A percentile compares a stretch with the other conserved stretches of the same genome.
Evolutionary conservation across 1,140 invertebrate species (phyloP).

Genomic region (Galendromus occidentalis): DNA sequence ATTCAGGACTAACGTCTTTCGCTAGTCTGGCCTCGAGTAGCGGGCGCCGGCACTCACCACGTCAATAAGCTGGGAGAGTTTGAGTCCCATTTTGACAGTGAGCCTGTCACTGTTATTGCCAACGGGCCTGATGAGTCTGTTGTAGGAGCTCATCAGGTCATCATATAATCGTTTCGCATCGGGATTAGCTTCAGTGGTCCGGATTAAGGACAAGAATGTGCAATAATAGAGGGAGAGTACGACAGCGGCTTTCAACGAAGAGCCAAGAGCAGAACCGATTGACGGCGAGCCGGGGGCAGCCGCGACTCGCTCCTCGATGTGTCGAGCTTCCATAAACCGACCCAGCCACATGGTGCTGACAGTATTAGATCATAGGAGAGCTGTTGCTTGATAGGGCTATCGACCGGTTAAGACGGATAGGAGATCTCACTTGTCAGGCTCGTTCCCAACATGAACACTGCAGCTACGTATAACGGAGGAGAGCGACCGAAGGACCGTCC

Average conservation of each 20-base stretch:
- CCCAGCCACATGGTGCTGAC: too few species aligned
- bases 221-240: background rate
- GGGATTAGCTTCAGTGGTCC: conserved; percentile 41
- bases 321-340: too few species aligned
- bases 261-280: too few species aligned
- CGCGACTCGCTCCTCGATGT: too few species aligned
- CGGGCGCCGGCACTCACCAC: conserved; percentile 49
- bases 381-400: too few species aligned
- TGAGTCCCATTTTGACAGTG: conserved; percentile 84
- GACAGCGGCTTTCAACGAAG: background rate
- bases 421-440: too few species aligned
- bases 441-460: too few species aligned
- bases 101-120: conserved; percentile 86
- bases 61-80: conserved; percentile 90
- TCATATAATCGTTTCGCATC: conserved; percentile 84
- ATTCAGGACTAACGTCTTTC: background rate
- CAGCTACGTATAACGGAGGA: too few species aligned
- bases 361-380: too few species aligned
- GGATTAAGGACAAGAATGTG: background rate
- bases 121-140: conserved; percentile 86
- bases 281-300: too few species aligned
- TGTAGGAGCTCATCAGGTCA: conserved; percentile 87
- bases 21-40: background rate
- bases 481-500: too few species aligned
- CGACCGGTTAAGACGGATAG: too few species aligned